Percentiles rank a stretch among this genome's conserved stretches.
Conservation (phyloP, 2,888 invertebrate species). For the Esperia sulphurella region DNA sequence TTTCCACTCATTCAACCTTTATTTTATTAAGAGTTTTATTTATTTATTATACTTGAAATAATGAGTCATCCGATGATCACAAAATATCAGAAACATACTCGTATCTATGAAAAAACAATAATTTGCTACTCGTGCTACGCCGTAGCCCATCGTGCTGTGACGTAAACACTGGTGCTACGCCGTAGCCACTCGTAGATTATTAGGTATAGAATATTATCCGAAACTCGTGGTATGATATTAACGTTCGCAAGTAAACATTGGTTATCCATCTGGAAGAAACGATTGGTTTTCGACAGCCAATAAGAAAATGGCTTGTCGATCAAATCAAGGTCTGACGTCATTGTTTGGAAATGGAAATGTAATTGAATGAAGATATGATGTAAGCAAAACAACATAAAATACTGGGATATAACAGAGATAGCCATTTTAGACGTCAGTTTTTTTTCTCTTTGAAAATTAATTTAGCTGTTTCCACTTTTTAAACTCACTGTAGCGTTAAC, state of each 20-base stretch:
- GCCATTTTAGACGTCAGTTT: no score
- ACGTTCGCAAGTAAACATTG: background rate
- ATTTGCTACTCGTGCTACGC: no score
- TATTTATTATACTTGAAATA: background rate
- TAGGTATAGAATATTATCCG: no score
- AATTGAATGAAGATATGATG: slow-evolving; percentile 6
- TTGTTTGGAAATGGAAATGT: background rate
- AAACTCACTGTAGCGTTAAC: no score
- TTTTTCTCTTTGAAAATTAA: no score
- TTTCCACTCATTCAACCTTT: slow-evolving; percentile 1
- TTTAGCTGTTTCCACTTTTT: no score
- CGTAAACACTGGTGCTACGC: no score
- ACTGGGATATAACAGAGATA: background rate
- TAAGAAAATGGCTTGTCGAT: background rate
- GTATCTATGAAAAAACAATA: background rate
- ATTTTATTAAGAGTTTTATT: background rate
- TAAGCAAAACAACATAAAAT: background rate
- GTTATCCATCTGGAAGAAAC: background rate
- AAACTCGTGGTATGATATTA: no score
- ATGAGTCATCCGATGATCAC: background rate
- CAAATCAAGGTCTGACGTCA: background rate
- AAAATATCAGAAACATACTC: background rate
- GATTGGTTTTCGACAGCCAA: background rate
- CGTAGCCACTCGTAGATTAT: background rate
- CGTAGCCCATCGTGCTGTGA: background rate